A percentile compares a stretch with the other conserved stretches of the same genome.
These are phyloP conservation scores for Scartelaos histophorus DNA, from an alignment of 2,113 vertebrate genomes.

Conservation along the genomic window DNA sequence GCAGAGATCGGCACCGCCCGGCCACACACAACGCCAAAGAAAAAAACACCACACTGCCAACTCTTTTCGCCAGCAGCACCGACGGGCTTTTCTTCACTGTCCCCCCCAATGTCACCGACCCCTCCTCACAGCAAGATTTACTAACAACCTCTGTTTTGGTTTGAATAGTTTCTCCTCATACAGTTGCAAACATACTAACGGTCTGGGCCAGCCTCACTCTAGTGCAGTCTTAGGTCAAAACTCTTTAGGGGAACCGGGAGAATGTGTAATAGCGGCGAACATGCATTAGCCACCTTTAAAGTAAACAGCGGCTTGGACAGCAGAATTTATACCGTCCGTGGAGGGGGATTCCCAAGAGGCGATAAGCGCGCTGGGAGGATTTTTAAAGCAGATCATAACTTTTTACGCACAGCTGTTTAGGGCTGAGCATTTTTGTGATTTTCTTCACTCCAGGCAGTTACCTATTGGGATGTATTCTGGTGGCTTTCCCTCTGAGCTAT, in stretches of 20 bases:
- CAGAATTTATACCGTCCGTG: background rate
- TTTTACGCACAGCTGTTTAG: conserved; percentile 1
- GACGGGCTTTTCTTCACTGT: conserved; percentile 55
- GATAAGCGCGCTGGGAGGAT: conserved; percentile 4
- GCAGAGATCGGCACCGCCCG: conserved; percentile 56
- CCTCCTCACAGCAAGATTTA: conserved; percentile 73
- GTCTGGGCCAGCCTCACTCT: background rate
- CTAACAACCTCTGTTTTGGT: conserved; percentile 63
- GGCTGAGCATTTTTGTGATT: background rate
- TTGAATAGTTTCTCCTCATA: conserved; percentile 52
- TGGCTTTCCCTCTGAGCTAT: background rate
- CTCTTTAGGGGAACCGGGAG: background rate
- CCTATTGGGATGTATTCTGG: background rate
- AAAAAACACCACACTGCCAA: conserved; percentile 53
- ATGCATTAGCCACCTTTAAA: conserved; percentile 43
- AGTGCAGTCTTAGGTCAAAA: background rate
- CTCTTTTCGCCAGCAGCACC: conserved; percentile 55
- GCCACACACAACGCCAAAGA: conserved; percentile 56
- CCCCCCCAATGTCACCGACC: conserved; percentile 47
- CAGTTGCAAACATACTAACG: conserved; percentile 19
- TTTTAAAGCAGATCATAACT: conserved; percentile 12
- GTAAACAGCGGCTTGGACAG: background rate
- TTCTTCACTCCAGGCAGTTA: background rate
- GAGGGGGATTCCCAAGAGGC: background rate
- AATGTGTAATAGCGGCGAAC: conserved; percentile 44